Percentiles rank a stretch among this genome's conserved stretches.
These are phyloP conservation scores for Ophioninae sp. DNA, from an alignment of 2,888 invertebrate genomes.

Conservation along the genomic window DNA sequence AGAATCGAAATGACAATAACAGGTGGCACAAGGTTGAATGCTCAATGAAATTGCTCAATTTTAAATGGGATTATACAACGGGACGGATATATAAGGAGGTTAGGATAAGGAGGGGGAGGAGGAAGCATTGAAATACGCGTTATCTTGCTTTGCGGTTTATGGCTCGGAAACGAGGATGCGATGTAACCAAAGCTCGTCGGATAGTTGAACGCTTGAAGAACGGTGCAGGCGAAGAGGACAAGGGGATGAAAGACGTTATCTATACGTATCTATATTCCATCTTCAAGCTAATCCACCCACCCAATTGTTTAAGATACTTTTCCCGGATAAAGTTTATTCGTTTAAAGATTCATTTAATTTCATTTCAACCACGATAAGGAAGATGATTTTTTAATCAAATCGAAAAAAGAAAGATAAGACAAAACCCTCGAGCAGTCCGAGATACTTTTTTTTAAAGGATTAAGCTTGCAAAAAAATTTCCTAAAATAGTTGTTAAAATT, in stretches of 20 bases:
- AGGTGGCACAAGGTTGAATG: slow-evolving; percentile 58
- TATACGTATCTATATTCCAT: slow-evolving; percentile 1
- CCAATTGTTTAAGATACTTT: not conserved
- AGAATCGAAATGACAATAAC: slow-evolving; percentile 55
- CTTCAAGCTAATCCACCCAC: not conserved
- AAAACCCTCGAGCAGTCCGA: too few species aligned
- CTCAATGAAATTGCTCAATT: slow-evolving; percentile 59
- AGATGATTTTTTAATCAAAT: too few species aligned
- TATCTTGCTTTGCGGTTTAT: slow-evolving; percentile 58
- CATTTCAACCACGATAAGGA: too few species aligned
- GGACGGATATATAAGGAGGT: not conserved
- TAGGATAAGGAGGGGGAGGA: slow-evolving; percentile 19
- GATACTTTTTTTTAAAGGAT: too few species aligned
- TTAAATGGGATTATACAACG: slow-evolving; percentile 58
- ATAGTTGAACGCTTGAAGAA: slow-evolving; percentile 42
- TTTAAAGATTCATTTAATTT: too few species aligned
- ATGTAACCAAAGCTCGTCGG: slow-evolving; percentile 41
- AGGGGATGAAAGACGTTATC: slow-evolving; percentile 33
- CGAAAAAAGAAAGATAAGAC: too few species aligned
- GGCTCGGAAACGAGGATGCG: slow-evolving; percentile 57
- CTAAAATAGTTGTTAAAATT: too few species aligned
- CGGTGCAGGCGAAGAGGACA: slow-evolving; percentile 28
- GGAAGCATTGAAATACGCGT: slow-evolving; percentile 58
- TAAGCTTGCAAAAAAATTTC: too few species aligned
- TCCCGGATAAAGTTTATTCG: too few species aligned